These are phyloP conservation scores for Macaria liturata DNA, from an alignment of 2,888 invertebrate species.

Conservation along the genomic window DNA sequence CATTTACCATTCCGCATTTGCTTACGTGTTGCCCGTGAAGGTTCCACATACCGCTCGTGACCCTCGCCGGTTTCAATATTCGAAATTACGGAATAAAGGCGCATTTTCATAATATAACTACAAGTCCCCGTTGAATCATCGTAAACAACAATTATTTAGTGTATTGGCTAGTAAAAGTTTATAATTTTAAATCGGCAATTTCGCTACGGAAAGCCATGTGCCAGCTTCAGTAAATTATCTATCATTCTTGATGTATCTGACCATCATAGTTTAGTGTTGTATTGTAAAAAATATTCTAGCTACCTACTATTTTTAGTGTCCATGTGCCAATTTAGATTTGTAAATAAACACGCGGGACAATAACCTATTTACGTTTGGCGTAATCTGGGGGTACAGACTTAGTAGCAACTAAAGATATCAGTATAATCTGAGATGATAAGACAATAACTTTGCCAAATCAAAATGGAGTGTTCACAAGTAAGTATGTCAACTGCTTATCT, in stretches of 20 bases:
- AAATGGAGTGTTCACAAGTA: conserved; percentile 52
- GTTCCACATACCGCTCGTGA: conserved; percentile 74
- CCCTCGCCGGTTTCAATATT: conserved; percentile 54
- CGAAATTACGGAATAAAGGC: conserved; percentile 34
- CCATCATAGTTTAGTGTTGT: conserved; percentile 20
- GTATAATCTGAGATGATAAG: conserved; percentile 38
- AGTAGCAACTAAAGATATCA: conserved; percentile 38
- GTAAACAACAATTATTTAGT: too few relatives aligned
- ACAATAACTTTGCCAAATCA: conserved; percentile 38
- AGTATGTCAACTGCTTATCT: conserved; percentile 57
- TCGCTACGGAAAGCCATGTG: conserved; percentile 14
- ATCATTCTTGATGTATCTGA: conserved; percentile 14
- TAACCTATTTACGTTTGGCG: conserved; percentile 51
- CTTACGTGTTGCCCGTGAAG: conserved; percentile 81
- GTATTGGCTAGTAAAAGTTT: too few relatives aligned
- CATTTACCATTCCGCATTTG: conserved; percentile 75
- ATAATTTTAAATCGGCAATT: conserved; percentile 7
- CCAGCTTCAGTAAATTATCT: conserved; percentile 3
- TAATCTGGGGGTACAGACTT: conserved; percentile 32
- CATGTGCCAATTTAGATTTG: conserved; percentile 38
- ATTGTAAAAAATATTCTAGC: conserved; percentile 30
- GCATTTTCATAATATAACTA: conserved; percentile 7
- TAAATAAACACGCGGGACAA: conserved; percentile 55
- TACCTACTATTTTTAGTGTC: conserved; percentile 41
- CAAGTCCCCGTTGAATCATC: neutral